Percentiles rank a stretch among this genome's conserved stretches.
Evolutionary conservation across 2,888 invertebrate species (phyloP).

Genomic region (Drosophila siamana): DNA sequence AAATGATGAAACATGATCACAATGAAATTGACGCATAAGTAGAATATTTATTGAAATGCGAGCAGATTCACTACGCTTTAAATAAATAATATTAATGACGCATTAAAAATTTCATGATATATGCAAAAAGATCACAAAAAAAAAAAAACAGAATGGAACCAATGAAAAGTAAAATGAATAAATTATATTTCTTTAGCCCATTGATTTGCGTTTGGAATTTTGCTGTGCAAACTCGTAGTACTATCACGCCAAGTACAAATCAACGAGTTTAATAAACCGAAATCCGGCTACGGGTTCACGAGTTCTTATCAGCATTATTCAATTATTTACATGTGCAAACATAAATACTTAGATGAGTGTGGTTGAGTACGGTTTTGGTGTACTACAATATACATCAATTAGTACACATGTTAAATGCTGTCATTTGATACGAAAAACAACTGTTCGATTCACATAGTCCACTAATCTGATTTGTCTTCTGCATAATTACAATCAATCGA

Average conservation of each 20-base stretch:
- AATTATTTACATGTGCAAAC: not conserved
- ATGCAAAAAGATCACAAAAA: not conserved
- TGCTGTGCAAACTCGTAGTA: not conserved
- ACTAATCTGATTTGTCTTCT: constrained; percentile 56
- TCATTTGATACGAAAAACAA: constrained; percentile 28
- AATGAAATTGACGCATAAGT: not conserved
- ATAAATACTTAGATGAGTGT: not conserved
- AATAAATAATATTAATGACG: constrained; percentile 17
- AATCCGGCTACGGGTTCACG: constrained; percentile 8
- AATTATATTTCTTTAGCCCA: not conserved
- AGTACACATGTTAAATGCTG: constrained; percentile 16
- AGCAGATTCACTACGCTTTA: constrained; percentile 7
- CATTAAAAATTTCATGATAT: not conserved
- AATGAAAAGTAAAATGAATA: not conserved
- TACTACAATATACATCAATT: constrained; percentile 15
- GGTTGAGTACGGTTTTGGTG: no score
- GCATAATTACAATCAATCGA: constrained; percentile 67
- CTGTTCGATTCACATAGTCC: constrained; percentile 57
- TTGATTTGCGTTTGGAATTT: not conserved
- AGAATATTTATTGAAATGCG: not conserved
- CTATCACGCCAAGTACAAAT: constrained; percentile 13
- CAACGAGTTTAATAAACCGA: constrained; percentile 10
- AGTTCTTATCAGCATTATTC: constrained; percentile 22
- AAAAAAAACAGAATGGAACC: not conserved
- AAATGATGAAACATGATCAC: not conserved